Base-by-base conservation (phyloP, 2,888 invertebrate species). In the Ephialtes manifestator region DNA sequence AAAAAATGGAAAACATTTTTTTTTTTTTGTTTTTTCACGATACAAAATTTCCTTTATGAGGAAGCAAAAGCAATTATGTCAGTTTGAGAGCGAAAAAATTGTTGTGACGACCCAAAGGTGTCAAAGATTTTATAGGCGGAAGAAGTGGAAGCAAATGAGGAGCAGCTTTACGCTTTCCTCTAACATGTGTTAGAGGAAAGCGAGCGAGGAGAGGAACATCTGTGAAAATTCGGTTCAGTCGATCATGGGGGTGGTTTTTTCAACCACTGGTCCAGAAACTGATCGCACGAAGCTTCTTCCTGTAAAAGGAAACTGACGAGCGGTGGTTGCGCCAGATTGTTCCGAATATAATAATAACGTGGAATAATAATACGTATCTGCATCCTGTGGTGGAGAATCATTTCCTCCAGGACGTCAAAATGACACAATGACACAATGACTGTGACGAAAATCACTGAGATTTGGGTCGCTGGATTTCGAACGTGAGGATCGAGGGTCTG, bases 201-300 rank as follows among this genome's bases (percentile, higher is more conserved):
- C 28, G 43, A 43, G 46, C 74, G 24, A 15, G 70, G 81, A 85
- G 82, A 83, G 83, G 86, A 89, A 83, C 89, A 90, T 90, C 89
- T 88, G 88, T 35, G 85, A 88, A 87, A 89, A 89, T 89, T 85
- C 71, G 60, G 65, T 68, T 43, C 43, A 1, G 43, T 39, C 18
- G 65, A 46, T 43, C 63, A 20, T 51, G 74, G 75, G 79, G 81
- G 74, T 72, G 79, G 76, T 79, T 75, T 83, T 83, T 75, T 83
- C 60, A 74, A 83, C 78, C 83, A 74, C 83, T 58, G 48, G 60
- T 67, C n/a, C 63, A 18, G 58, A 51, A 43, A n/a, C 63, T 13
- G n/a, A 31, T 35, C n/a, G 48, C 13, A 13, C 24, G 35, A 70
- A 48, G 60, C 60, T 63, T 53, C n/a, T 60, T 75, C 63, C 75